Percentiles rank a stretch among this genome's conserved stretches.
phyloP scores from a whole-genome alignment of 2,888 invertebrate genomes.

The Tachina lurida region DNA sequence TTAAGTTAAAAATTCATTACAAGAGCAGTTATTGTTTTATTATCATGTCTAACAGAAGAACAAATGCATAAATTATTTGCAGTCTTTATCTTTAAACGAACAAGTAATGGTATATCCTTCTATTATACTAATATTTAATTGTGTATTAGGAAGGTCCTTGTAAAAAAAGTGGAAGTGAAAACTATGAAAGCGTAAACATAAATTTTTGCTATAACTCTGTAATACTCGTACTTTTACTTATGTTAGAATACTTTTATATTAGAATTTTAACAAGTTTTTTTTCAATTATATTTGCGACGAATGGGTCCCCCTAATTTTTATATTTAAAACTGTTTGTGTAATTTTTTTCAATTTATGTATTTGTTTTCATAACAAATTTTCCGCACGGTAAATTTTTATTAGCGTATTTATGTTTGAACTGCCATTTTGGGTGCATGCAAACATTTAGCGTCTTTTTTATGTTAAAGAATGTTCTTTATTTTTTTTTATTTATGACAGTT shows the following conservation, averaged over 20 bases:
- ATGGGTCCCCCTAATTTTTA: neutral
- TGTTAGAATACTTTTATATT: too few relatives aligned
- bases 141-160: neutral
- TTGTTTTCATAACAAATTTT: slow-evolving; percentile 82
- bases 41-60: slow-evolving; percentile 12
- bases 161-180: neutral
- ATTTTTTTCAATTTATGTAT: slow-evolving; percentile 69
- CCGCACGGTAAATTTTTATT: slow-evolving; percentile 82
- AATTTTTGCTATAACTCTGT: too few relatives aligned
- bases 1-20: neutral
- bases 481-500: slow-evolving; percentile 62
- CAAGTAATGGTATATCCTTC: neutral
- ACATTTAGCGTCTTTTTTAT: slow-evolving; percentile 48
- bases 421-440: slow-evolving; percentile 61
- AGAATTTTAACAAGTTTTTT: too few relatives aligned
- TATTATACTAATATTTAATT: neutral
- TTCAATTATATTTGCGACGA: too few relatives aligned
- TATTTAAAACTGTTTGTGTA: slow-evolving; percentile 16
- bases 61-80: slow-evolving; percentile 27
- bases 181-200: too few relatives aligned
- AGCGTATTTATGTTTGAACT: slow-evolving; percentile 73
- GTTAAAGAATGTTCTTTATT: slow-evolving; percentile 25
- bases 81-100: slow-evolving; percentile 7
- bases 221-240: too few relatives aligned
- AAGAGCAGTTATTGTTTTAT: slow-evolving; percentile 21